These are phyloP conservation scores for Magallana ariakensis DNA, from an alignment of 1,140 invertebrate species.

Conservation along the genomic window DNA sequence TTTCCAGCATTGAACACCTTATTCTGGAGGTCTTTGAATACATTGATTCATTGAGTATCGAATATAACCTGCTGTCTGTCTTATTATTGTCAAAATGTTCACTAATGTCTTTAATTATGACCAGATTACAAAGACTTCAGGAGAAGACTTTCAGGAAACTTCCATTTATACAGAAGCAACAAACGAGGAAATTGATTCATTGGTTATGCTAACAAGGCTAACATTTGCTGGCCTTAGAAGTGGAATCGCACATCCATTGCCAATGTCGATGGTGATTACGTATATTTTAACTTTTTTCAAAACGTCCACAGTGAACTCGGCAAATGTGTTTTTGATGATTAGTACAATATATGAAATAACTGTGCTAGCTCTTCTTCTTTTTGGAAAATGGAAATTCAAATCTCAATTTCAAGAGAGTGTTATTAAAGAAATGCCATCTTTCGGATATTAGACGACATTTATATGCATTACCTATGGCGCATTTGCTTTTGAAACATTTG, in stretches of 20 bases:
- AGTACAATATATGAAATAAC: not conserved
- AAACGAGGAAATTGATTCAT: too few species aligned
- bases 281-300: not conserved
- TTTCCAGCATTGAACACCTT: not conserved
- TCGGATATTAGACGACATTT: not conserved
- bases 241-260: not conserved
- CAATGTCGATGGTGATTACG: not conserved
- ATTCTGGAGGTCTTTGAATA: not conserved
- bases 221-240: not conserved
- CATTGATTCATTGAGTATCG: not conserved
- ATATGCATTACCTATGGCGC: not conserved
- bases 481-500: not conserved
- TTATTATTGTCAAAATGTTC: not conserved
- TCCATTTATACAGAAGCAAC: not conserved
- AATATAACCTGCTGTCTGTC: not conserved
- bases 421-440: too few species aligned
- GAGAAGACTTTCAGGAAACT: too few species aligned
- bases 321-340: not conserved
- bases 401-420: not conserved
- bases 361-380: not conserved
- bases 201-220: not conserved
- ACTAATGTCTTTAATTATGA: not conserved
- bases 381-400: not conserved
- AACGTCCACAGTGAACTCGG: too few species aligned
- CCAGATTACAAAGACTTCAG: too few species aligned